phyloP scores from a whole-genome alignment of 1,140 invertebrate species.

The Melanaphis sacchari region DNA sequence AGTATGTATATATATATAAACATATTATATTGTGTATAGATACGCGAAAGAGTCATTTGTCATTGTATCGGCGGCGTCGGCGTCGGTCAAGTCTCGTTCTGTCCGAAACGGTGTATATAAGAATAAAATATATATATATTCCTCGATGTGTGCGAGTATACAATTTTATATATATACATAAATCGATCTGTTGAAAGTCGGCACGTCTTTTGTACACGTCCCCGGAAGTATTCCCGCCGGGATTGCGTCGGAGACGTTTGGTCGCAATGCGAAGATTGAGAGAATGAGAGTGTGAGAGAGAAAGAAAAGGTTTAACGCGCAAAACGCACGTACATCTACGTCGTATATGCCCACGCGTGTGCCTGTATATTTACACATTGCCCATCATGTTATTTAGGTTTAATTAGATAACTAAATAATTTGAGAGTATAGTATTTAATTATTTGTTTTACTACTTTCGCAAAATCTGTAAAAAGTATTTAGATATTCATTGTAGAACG shows the following conservation, averaged over 20 bases:
- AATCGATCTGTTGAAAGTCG: conserved; percentile 55
- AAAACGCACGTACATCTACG: neutral
- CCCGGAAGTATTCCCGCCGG: conserved; percentile 52
- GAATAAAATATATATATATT: neutral
- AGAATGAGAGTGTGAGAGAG: neutral
- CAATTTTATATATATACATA: neutral
- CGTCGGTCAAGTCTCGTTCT: neutral
- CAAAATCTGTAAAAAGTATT: neutral
- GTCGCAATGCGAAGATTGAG: neutral
- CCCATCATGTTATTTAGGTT: neutral
- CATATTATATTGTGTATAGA: neutral
- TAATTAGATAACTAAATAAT: neutral
- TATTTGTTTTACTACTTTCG: neutral
- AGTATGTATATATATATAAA: neutral
- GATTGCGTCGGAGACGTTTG: conserved; percentile 35
- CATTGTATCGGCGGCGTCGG: conserved; percentile 48
- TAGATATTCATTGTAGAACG: neutral
- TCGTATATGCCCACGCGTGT: neutral
- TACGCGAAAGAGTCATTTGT: conserved; percentile 43
- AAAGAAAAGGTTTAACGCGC: conserved; percentile 24
- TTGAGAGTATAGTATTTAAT: neutral
- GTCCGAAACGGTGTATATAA: conserved; percentile 17
- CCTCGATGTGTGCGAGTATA: neutral
- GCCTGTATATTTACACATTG: neutral
- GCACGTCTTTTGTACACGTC: conserved; percentile 50